Evolutionary conservation across 2,888 invertebrate species (phyloP).

Genomic region (Dolichomitus sp.): DNA sequence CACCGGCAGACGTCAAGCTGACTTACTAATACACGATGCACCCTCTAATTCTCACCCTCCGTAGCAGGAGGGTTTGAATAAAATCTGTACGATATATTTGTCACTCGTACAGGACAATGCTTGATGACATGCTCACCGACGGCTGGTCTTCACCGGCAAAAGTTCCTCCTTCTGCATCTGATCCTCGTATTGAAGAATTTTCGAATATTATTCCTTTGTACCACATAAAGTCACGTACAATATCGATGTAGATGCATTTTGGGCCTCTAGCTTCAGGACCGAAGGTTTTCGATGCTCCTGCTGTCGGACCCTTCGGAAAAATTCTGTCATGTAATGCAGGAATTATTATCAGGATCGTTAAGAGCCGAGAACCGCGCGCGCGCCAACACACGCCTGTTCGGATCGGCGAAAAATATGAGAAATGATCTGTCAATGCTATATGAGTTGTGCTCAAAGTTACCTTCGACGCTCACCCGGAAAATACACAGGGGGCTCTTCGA

Average conservation of each 20-base stretch:
- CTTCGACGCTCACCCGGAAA: slow-evolving; percentile 54
- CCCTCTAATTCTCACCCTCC: slow-evolving; percentile 20
- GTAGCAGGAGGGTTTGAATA: slow-evolving; percentile 17
- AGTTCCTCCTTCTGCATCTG: slow-evolving; percentile 24
- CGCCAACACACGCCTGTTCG: slow-evolving; percentile 58
- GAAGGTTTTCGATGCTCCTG: slow-evolving; percentile 47
- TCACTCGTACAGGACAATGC: slow-evolving; percentile 63
- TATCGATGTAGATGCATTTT: slow-evolving; percentile 43
- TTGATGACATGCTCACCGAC: slow-evolving; percentile 58
- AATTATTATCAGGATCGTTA: slow-evolving; percentile 77
- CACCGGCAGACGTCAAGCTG: slow-evolving; percentile 19
- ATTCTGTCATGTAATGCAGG: slow-evolving; percentile 83
- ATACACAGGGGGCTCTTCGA: slow-evolving; percentile 44
- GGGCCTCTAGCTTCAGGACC: background rate
- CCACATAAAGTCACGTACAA: slow-evolving; percentile 46
- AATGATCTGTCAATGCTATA: slow-evolving; percentile 85
- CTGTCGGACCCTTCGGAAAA: slow-evolving; percentile 58
- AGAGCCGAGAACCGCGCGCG: slow-evolving; percentile 63
- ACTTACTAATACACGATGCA: slow-evolving; percentile 13
- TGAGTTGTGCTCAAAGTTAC: slow-evolving; percentile 54
- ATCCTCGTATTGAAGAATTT: slow-evolving; percentile 44
- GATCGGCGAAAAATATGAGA: slow-evolving; percentile 86
- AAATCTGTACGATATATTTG: slow-evolving; percentile 60
- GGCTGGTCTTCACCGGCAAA: slow-evolving; percentile 31
- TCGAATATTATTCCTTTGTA: slow-evolving; percentile 54